Conservation (phyloP, 2,888 invertebrate species). For the Cetonia aurata region DNA sequence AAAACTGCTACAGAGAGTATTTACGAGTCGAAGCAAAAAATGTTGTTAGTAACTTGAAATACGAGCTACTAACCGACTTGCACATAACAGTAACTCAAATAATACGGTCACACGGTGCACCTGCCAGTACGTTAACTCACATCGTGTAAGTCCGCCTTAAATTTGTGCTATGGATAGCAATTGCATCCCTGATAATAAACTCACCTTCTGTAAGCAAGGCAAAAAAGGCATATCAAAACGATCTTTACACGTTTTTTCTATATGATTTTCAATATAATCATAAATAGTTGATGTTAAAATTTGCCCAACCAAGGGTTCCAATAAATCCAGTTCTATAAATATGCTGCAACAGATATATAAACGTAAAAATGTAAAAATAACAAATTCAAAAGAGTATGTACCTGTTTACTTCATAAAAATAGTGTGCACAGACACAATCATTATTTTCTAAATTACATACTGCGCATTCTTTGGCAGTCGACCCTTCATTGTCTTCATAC, state of each 20-base stretch:
- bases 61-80: too few species aligned
- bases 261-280: constrained; percentile 84
- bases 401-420: constrained; percentile 83
- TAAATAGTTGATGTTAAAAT: constrained; percentile 87
- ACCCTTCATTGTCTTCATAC: constrained; percentile 58
- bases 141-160: too few species aligned
- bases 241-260: constrained; percentile 87
- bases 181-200: not conserved
- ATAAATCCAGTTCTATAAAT: constrained; percentile 80
- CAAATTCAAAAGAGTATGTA: constrained; percentile 36
- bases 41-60: too few species aligned
- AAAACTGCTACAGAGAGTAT: too few species aligned
- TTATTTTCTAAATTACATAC: constrained; percentile 78
- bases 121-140: too few species aligned
- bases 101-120: too few species aligned
- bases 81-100: too few species aligned
- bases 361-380: constrained; percentile 37
- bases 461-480: constrained; percentile 72
- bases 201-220: constrained; percentile 78
- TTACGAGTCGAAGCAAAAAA: too few species aligned
- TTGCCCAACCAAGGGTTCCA: constrained; percentile 88
- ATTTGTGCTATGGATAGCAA: too few species aligned
- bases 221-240: constrained; percentile 89
- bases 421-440: constrained; percentile 70
- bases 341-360: constrained; percentile 62